These are phyloP conservation scores for Beaufortia kweichowensis DNA, from an alignment of 2,113 vertebrate genomes.

Conservation along the genomic window DNA sequence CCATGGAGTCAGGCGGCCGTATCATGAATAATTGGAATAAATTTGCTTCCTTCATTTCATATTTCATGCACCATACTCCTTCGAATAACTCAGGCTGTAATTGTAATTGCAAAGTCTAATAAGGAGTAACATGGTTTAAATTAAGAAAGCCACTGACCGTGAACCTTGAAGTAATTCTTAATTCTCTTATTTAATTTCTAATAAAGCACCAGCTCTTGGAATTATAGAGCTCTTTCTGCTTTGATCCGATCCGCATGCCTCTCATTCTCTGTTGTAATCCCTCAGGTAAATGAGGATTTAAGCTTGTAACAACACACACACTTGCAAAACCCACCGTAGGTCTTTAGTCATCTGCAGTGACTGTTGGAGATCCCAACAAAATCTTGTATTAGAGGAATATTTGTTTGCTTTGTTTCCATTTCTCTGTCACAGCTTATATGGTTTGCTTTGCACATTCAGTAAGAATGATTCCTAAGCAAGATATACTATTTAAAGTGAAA, in stretches of 20 bases:
- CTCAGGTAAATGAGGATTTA: constrained; percentile 38
- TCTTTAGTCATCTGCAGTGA: background rate
- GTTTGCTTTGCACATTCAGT: background rate
- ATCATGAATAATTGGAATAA: constrained; percentile 57
- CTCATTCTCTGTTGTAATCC: constrained; percentile 38
- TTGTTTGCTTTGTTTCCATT: background rate
- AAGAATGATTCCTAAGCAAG: background rate
- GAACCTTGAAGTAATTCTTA: constrained; percentile 53
- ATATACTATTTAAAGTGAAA: background rate
- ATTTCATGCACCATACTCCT: constrained; percentile 56
- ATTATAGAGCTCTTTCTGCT: constrained; percentile 27
- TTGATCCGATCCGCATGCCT: constrained; percentile 14
- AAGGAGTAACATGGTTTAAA: constrained; percentile 56
- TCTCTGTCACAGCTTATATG: background rate
- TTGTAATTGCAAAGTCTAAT: constrained; percentile 56
- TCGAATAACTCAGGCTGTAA: constrained; percentile 53
- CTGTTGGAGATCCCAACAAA: constrained; percentile 4
- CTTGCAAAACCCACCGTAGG: constrained; percentile 14
- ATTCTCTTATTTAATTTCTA: constrained; percentile 54
- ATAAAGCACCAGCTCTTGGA: constrained; percentile 46
- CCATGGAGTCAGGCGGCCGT: constrained; percentile 41
- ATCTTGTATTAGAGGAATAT: background rate
- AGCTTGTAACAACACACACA: constrained; percentile 29
- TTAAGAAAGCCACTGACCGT: constrained; percentile 54
- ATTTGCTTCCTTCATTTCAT: constrained; percentile 55